Percentiles rank a stretch among this genome's conserved stretches.
Conservation (phyloP, 2,888 invertebrate genomes). For the Thelaira solivaga region DNA sequence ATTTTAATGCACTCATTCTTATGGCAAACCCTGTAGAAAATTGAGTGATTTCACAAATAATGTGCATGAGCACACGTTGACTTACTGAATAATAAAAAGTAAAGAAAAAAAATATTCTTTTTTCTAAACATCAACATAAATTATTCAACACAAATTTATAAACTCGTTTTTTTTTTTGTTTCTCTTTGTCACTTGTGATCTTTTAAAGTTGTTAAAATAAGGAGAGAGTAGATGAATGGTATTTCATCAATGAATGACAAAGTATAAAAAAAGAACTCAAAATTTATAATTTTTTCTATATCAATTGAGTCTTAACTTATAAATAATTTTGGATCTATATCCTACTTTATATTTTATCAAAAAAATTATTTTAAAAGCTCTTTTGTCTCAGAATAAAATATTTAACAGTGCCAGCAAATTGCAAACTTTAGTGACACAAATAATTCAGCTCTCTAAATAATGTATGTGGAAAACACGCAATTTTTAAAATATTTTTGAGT, state of each 20-base stretch:
- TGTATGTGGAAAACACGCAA: no score
- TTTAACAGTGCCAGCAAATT: no score
- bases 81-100: neutral
- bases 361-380: no score
- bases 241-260: constrained; percentile 45
- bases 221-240: neutral
- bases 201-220: constrained; percentile 8
- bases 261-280: neutral
- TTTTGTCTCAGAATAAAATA: no score
- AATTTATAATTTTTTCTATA: neutral
- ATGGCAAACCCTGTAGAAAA: neutral
- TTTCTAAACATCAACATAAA: constrained; percentile 71
- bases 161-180: neutral
- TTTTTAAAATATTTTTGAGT: no score
- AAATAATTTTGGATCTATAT: no score
- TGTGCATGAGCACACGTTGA: neutral
- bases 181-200: neutral
- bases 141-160: constrained; percentile 68
- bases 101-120: constrained; percentile 12
- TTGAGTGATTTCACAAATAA: neutral
- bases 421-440: no score
- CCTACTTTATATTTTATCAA: no score
- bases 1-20: no score
- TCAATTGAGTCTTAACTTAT: no score
- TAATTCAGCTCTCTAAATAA: no score